A percentile compares a stretch with the other conserved stretches of the same genome.
phyloP scores from a whole-genome alignment of 2,888 invertebrate species.

The Augochlorella aurata region DNA sequence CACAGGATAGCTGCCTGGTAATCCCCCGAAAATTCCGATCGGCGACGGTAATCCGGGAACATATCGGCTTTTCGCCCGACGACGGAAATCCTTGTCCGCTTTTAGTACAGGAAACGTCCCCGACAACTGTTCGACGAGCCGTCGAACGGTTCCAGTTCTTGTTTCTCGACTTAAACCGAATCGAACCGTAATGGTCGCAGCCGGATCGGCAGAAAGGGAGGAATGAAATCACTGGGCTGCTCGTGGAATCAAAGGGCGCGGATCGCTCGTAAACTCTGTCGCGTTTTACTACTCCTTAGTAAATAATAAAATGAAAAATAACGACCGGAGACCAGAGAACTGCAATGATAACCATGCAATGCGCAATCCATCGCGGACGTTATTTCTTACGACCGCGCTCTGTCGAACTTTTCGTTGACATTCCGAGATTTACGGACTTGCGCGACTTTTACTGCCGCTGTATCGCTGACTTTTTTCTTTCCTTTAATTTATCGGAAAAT shows the following conservation, averaged over 20 bases:
- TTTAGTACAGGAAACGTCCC: slow-evolving; percentile 36
- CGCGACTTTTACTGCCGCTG: background rate
- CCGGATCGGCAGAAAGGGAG: background rate
- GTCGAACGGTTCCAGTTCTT: slow-evolving; percentile 19
- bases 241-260: background rate
- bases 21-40: slow-evolving; percentile 52
- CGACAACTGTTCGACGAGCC: background rate
- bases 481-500: background rate
- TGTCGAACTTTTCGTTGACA: background rate
- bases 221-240: slow-evolving; percentile 4
- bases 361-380: slow-evolving; percentile 5
- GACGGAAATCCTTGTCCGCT: slow-evolving; percentile 41
- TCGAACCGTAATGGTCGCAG: slow-evolving; percentile 20
- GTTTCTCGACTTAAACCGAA: slow-evolving; percentile 33
- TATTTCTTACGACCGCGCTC: background rate
- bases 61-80: slow-evolving; percentile 50
- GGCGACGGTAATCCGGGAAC: slow-evolving; percentile 37
- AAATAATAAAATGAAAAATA: slow-evolving; percentile 18
- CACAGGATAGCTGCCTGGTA: slow-evolving; percentile 31
- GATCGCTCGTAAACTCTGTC: slow-evolving; percentile 1
- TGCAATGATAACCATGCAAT: slow-evolving; percentile 8
- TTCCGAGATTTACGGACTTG: slow-evolving; percentile 1
- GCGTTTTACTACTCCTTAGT: slow-evolving; percentile 11
- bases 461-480: background rate
- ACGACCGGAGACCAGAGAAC: background rate